phyloP scores from a whole-genome alignment of 2,888 invertebrate genomes.

The Euclidia mi region DNA sequence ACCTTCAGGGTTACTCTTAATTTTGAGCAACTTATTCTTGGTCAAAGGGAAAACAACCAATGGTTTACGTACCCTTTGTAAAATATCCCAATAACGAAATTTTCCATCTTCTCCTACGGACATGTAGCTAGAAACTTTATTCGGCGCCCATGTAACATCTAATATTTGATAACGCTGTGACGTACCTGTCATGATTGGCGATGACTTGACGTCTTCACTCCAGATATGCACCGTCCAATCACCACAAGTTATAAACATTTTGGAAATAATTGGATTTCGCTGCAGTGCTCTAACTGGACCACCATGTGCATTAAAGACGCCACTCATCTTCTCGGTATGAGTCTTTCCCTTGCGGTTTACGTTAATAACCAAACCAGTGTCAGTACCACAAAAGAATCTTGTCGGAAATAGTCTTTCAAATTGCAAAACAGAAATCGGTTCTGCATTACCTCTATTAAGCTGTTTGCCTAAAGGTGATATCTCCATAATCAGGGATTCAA shows the following conservation, averaged over 20 bases:
- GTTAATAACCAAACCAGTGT: slow-evolving; percentile 82
- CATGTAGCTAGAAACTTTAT: slow-evolving; percentile 78
- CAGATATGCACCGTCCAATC: slow-evolving; percentile 92
- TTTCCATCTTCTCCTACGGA: slow-evolving; percentile 89
- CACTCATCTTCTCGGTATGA: slow-evolving; percentile 89
- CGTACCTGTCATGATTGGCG: slow-evolving; percentile 69
- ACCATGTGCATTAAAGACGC: slow-evolving; percentile 88
- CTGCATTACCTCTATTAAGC: slow-evolving; percentile 83
- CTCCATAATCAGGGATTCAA: slow-evolving; percentile 85
- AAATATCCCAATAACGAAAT: slow-evolving; percentile 94
- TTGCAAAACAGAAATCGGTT: slow-evolving; percentile 91
- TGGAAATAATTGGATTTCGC: slow-evolving; percentile 91
- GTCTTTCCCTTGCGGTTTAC: slow-evolving; percentile 92
- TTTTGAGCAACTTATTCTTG: slow-evolving; percentile 85
- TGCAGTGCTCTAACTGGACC: slow-evolving; percentile 91
- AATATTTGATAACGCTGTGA: slow-evolving; percentile 61
- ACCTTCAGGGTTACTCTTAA: slow-evolving; percentile 91
- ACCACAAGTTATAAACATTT: slow-evolving; percentile 92
- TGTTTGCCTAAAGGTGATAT: slow-evolving; percentile 89
- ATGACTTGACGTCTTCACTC: slow-evolving; percentile 91
- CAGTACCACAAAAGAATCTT: slow-evolving; percentile 78
- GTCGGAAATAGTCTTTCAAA: slow-evolving; percentile 92
- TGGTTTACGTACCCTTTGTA: slow-evolving; percentile 92
- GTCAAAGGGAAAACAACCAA: slow-evolving; percentile 91
- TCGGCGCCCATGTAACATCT: slow-evolving; percentile 72